Evolutionary conservation across 2,113 vertebrate species (phyloP).

Genomic region (Crotophaga sulcirostris): DNA sequence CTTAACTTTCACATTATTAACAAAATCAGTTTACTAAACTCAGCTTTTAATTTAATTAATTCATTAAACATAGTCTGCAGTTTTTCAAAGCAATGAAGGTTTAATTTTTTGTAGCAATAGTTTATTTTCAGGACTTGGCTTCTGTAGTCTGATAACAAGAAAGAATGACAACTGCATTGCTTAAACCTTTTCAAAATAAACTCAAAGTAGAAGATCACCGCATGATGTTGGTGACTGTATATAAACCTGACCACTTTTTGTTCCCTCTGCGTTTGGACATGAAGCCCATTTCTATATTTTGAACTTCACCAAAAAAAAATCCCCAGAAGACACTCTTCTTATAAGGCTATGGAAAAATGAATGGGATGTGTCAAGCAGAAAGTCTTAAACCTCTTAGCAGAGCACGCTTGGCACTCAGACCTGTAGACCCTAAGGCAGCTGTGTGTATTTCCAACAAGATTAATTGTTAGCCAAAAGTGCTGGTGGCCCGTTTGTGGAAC

Average conservation of each 20-base stretch:
- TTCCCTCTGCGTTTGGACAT: conserved; percentile 63
- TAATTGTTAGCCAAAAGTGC: not conserved
- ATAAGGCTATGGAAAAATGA: conserved; percentile 68
- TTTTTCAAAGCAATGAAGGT: conserved; percentile 52
- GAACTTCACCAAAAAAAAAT: not conserved
- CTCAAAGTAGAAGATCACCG: conserved; percentile 49
- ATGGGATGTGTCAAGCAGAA: not conserved
- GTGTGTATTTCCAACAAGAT: not conserved
- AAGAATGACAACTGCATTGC: conserved; percentile 31
- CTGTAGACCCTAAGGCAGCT: not conserved
- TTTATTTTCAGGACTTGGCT: conserved; percentile 4
- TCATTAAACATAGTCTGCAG: conserved; percentile 46
- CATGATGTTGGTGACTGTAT: conserved; percentile 54
- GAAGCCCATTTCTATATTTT: conserved; percentile 59
- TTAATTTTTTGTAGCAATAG: conserved; percentile 51
- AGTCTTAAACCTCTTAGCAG: not conserved
- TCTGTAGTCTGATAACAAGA: conserved; percentile 19
- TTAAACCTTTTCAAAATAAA: conserved; percentile 58
- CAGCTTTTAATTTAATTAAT: conserved; percentile 48
- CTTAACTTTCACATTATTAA: conserved; percentile 22
- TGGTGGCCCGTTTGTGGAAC: not conserved
- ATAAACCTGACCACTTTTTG: conserved; percentile 59
- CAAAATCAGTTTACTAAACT: conserved; percentile 34
- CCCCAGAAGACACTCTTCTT: conserved; percentile 72
- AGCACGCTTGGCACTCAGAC: not conserved